Percentiles rank a stretch among this genome's conserved stretches.
These are phyloP conservation scores for Mobula hypostoma DNA, from an alignment of 2,113 vertebrate genomes.

Conservation along the genomic window DNA sequence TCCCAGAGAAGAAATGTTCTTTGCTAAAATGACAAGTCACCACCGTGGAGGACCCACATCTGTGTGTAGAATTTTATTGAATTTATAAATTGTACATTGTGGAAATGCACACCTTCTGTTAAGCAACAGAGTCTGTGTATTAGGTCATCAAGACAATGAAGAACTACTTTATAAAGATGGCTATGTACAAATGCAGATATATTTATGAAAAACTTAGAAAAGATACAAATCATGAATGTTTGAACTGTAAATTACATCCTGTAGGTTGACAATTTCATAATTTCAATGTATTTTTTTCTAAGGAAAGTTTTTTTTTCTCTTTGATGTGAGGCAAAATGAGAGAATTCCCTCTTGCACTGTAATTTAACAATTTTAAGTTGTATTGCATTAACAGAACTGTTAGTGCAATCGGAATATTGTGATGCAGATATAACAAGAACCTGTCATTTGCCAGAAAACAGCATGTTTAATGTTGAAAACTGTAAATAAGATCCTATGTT, in stretches of 20 bases:
- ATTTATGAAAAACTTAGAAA: slow-evolving; percentile 59
- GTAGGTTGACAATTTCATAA: slow-evolving; percentile 51
- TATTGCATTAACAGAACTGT: slow-evolving; percentile 63
- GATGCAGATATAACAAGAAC: slow-evolving; percentile 55
- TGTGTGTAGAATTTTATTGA: slow-evolving; percentile 60
- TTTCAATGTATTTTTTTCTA: slow-evolving; percentile 53
- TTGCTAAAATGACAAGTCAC: slow-evolving; percentile 58
- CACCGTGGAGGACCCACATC: slow-evolving; percentile 50
- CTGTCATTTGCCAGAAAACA: slow-evolving; percentile 51
- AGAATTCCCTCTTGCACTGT: slow-evolving; percentile 66
- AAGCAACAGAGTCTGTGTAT: slow-evolving; percentile 62
- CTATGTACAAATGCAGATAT: slow-evolving; percentile 76
- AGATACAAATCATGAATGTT: slow-evolving; percentile 63
- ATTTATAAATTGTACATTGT: slow-evolving; percentile 71
- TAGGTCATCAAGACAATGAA: slow-evolving; percentile 58
- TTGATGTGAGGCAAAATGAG: slow-evolving; percentile 64
- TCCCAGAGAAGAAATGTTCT: slow-evolving; percentile 55
- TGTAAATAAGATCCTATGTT: slow-evolving; percentile 70
- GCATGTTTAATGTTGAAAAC: slow-evolving; percentile 67
- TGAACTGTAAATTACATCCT: slow-evolving; percentile 61
- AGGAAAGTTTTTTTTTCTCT: slow-evolving; percentile 59
- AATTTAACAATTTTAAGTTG: slow-evolving; percentile 73
- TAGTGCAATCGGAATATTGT: slow-evolving; percentile 66
- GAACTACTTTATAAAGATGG: slow-evolving; percentile 62
- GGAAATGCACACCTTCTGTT: slow-evolving; percentile 78